Evolutionary conservation across 2,113 vertebrate genomes (phyloP), one percentile per base, ranked within the genome.

Genomic region (Anolis sagrei): DNA sequence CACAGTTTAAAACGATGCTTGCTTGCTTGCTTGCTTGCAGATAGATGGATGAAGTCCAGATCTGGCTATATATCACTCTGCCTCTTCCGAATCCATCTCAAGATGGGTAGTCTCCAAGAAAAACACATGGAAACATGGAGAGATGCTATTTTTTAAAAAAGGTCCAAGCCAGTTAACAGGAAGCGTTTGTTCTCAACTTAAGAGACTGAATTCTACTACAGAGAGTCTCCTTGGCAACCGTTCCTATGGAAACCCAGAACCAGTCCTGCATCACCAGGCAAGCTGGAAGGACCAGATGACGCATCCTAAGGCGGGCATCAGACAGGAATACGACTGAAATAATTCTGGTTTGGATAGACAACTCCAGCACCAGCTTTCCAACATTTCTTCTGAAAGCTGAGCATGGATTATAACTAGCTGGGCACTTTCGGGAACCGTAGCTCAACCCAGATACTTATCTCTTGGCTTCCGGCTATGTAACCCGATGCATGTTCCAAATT

Each of bases 211-310:
- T 94, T 79, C 87, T 89, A 87, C 88, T 51, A 78, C 25, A 0
- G 90, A 92, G 87, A 89, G 21, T 81, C 88, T 93, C 91, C 91
- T 92, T 89, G 93, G 93, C 92, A 94, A 94, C 94, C 51, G 85
- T 94, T 92, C 80, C 94, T 92, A 94, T 85, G 93, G 94, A 91
- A 86, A 95, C 93, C 29, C 1, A 5, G 79, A 62, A 76, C 0
- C 79, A 36, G 78, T 89, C 82, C 76, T 11, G n/a, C 13, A 79
- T 74, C 32, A 66, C 39, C 29, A 39, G 54, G 23, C 66, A 36
- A 39, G 39, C 7, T 36, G n/a, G 13, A 72, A 79, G 54, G 66
- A 23, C 49, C 48, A 29, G 36, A 68, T 39, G 23, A 23, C 4
- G 48, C 19, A 25, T 78, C 64, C 34, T 29, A 14, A 7, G 39